A percentile compares a stretch with the other conserved stretches of the same genome.
Conservation (phyloP, 1,140 invertebrate species). For the Drosophila hydei region DNA sequence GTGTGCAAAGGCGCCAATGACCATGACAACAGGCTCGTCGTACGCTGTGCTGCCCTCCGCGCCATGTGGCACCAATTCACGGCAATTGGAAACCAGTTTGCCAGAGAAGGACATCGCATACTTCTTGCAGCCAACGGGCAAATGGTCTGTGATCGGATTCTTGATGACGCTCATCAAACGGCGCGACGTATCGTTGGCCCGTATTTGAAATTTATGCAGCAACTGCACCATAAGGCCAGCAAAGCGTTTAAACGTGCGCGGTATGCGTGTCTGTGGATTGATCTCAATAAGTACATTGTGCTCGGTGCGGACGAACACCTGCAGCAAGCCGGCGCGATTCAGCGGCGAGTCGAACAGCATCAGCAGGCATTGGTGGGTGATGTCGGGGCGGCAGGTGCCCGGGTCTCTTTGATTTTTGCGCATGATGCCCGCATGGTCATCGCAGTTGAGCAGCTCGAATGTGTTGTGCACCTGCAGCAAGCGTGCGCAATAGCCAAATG, state of each 20-base stretch:
- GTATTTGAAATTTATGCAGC: constrained; percentile 96
- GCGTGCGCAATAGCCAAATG: no score
- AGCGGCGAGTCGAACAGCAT: constrained; percentile 99
- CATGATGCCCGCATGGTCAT: constrained; percentile 94
- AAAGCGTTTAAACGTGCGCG: constrained; percentile 99
- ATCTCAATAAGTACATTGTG: constrained; percentile 99
- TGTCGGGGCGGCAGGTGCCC: constrained; percentile 95
- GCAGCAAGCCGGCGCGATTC: constrained; percentile 94
- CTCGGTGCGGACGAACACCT: constrained; percentile 98
- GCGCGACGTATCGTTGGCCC: constrained; percentile 94
- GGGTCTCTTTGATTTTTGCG: constrained; percentile 94
- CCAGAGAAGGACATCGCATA: constrained; percentile 95
- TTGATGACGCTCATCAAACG: constrained; percentile 98
- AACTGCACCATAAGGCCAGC: constrained; percentile 99
- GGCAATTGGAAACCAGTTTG: constrained; percentile 90
- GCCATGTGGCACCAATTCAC: constrained; percentile 90
- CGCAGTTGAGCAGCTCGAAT: constrained; percentile 97
- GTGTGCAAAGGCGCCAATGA: constrained; percentile 98
- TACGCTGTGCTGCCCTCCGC: constrained; percentile 68
- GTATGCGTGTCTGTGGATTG: constrained; percentile 99
- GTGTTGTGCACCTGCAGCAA: constrained; percentile 89
- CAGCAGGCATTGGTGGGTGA: constrained; percentile 96
- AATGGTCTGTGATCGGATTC: constrained; percentile 97
- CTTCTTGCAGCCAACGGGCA: constrained; percentile 97
- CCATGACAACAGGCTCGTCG: constrained; percentile 94